phyloP scores from a whole-genome alignment of 1,140 invertebrate species.

The Bombus polaris region DNA sequence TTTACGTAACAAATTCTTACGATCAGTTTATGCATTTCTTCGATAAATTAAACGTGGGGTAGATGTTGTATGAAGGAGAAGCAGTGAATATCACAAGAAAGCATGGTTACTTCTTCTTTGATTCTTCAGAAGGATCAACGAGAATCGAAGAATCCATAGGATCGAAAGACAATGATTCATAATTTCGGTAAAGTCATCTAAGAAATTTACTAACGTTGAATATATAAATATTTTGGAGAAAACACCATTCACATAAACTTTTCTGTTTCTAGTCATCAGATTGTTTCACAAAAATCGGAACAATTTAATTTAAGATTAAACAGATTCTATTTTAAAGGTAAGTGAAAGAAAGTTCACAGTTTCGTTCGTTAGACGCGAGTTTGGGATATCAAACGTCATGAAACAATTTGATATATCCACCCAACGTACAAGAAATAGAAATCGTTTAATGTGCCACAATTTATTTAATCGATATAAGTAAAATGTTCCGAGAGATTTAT shows the following conservation, averaged over 20 bases:
- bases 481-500: neutral
- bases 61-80: neutral
- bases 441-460: neutral
- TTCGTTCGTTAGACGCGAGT: neutral
- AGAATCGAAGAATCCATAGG: neutral
- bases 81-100: neutral
- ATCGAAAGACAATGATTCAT: neutral
- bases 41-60: neutral
- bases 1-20: neutral
- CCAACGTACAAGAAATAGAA: conserved; percentile 17
- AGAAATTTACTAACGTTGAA: neutral
- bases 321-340: neutral
- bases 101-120: too few relatives aligned
- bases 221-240: neutral
- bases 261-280: neutral
- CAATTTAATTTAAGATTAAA: neutral
- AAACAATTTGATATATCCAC: neutral
- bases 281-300: neutral
- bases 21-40: neutral
- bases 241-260: neutral
- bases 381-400: neutral
- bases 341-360: neutral
- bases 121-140: neutral
- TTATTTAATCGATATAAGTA: neutral
- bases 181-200: neutral